A percentile compares a stretch with the other conserved stretches of the same genome.
Conservation (phyloP, 2,888 invertebrate genomes). For the Anoplius nigerrimus region DNA sequence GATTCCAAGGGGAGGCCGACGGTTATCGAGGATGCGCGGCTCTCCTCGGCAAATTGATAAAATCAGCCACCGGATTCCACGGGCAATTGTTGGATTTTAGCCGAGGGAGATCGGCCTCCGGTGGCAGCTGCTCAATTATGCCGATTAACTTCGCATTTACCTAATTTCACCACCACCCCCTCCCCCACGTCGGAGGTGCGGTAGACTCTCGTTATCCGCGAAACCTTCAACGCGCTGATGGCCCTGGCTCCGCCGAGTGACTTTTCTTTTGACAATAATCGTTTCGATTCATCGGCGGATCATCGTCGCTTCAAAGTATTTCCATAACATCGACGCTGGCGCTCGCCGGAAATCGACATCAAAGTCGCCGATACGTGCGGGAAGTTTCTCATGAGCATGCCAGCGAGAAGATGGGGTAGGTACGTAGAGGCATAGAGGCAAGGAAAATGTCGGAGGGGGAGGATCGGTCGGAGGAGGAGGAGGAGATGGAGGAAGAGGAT, state of each 20-base stretch:
- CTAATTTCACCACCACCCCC: too few species aligned
- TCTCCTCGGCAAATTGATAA: not conserved
- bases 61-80: too few species aligned
- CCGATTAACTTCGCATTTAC: too few species aligned
- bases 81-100: not conserved
- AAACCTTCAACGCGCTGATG: too few species aligned
- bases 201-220: too few species aligned
- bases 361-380: slow-evolving; percentile 23
- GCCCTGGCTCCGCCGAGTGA: too few species aligned
- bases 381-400: slow-evolving; percentile 28
- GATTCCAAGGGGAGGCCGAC: not conserved
- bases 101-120: slow-evolving; percentile 17
- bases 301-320: not conserved
- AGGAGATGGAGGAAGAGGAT: slow-evolving; percentile 10
- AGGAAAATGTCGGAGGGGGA: not conserved
- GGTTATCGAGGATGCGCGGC: too few species aligned
- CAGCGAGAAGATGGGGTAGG: slow-evolving; percentile 22
- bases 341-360: slow-evolving; percentile 20
- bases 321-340: slow-evolving; percentile 9
- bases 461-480: slow-evolving; percentile 3
- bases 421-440: not conserved
- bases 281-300: slow-evolving; percentile 13
- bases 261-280: slow-evolving; percentile 12
- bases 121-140: too few species aligned
- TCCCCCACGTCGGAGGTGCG: too few species aligned